A percentile compares a stretch with the other conserved stretches of the same genome.
These are phyloP conservation scores for Collichthys lucidus DNA, from an alignment of 2,113 vertebrate species.

Conservation along the genomic window DNA sequence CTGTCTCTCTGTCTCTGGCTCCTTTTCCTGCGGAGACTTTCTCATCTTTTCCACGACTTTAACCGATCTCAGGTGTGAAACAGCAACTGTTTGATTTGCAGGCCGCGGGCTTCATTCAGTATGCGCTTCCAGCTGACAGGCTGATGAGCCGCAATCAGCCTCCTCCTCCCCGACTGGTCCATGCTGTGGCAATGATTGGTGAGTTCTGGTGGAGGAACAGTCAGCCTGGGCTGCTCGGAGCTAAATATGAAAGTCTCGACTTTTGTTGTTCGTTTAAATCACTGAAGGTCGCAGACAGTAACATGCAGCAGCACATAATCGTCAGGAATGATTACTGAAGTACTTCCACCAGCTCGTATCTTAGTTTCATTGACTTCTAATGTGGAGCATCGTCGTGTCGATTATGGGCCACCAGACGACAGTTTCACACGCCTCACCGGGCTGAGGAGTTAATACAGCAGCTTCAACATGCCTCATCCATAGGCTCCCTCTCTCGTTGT, in stretches of 20 bases:
- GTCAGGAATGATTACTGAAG: not conserved
- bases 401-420: not conserved
- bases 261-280: constrained; percentile 17
- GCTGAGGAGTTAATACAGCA: not conserved
- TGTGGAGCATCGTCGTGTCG: not conserved
- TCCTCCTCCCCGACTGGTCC: constrained; percentile 30
- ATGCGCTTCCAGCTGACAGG: constrained; percentile 53
- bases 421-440: not conserved
- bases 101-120: constrained; percentile 29
- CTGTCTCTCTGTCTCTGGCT: not conserved
- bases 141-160: constrained; percentile 69
- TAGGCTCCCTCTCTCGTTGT: no score
- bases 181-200: constrained; percentile 46
- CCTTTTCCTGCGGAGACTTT: no score
- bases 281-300: not conserved
- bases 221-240: constrained; percentile 2
- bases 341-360: not conserved
- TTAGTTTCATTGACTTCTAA: constrained; percentile 1
- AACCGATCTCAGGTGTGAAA: constrained; percentile 51
- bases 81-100: constrained; percentile 58
- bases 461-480: no score
- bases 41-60: constrained; percentile 50
- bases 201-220: constrained; percentile 19
- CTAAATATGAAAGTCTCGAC: not conserved
- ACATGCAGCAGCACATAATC: no score